Evolutionary conservation across 1,140 invertebrate species (phyloP).

Genomic region (Euura lappo): DNA sequence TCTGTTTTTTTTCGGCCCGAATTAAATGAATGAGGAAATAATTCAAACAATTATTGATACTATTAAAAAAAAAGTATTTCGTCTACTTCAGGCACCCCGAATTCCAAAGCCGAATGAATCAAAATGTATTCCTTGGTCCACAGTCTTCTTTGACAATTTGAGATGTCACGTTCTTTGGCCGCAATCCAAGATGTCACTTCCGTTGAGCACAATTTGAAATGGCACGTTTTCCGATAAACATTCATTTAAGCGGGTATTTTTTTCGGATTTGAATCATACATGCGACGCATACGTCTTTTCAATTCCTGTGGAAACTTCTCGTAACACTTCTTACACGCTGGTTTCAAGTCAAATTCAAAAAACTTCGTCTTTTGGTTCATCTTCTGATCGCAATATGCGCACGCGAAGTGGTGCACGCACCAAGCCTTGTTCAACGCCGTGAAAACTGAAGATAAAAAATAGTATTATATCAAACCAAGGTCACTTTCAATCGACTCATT

Average conservation of each 20-base stretch:
- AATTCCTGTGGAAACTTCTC: constrained; percentile 96
- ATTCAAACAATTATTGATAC: too few relatives aligned
- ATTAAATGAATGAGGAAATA: too few relatives aligned
- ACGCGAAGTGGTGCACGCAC: constrained; percentile 99
- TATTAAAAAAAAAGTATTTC: too few relatives aligned
- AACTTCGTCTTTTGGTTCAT: constrained; percentile 99
- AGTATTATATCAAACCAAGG: constrained; percentile 12
- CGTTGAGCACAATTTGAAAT: not conserved
- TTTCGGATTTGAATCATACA: constrained; percentile 74
- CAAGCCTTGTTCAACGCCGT: constrained; percentile 99
- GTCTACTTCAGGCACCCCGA: too few relatives aligned
- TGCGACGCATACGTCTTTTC: constrained; percentile 82
- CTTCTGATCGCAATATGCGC: constrained; percentile 95
- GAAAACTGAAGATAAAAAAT: constrained; percentile 78
- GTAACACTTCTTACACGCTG: constrained; percentile 98
- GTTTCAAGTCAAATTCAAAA: constrained; percentile 98
- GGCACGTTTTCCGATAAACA: constrained; percentile 9
- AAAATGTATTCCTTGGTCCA: too few relatives aligned
- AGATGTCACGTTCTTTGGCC: too few relatives aligned
- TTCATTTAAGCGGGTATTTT: constrained; percentile 52
- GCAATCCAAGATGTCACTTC: not conserved
- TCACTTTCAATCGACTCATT: not conserved
- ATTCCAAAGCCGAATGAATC: too few relatives aligned
- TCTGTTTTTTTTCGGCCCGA: too few relatives aligned
- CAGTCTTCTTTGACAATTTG: too few relatives aligned